Conservation (phyloP, 2,113 vertebrate species). For the Emydura subglobosa region DNA sequence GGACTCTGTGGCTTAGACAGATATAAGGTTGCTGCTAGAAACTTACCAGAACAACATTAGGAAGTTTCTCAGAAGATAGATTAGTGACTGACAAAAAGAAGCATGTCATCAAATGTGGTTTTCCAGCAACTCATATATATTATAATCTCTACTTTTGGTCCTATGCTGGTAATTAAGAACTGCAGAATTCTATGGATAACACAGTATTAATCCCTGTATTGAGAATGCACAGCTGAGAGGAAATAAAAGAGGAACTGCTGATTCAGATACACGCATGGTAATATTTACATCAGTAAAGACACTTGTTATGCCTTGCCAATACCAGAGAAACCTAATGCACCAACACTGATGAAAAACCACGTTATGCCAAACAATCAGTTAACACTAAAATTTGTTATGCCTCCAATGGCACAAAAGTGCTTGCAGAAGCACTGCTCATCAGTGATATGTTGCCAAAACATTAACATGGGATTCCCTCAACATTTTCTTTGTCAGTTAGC, state of each 20-base stretch:
- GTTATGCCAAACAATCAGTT: background rate
- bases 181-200: background rate
- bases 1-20: too few relatives aligned
- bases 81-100: background rate
- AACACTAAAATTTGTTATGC: background rate
- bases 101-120: background rate
- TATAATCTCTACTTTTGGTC: background rate
- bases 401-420: background rate
- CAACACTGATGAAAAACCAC: background rate
- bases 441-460: background rate
- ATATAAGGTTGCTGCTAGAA: too few relatives aligned
- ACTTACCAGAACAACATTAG: too few relatives aligned
- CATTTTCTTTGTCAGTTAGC: background rate
- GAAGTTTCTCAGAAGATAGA: background rate
- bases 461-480: background rate
- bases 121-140: background rate
- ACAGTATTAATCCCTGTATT: background rate
- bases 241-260: background rate
- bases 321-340: background rate
- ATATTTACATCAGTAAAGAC: background rate
- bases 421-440: background rate
- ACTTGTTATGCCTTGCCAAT: background rate
- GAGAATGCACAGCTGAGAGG: background rate
- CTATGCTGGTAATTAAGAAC: background rate
- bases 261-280: background rate